phyloP scores from a whole-genome alignment of 2,797 vertebrate genomes.

The Diceros bicornis region DNA sequence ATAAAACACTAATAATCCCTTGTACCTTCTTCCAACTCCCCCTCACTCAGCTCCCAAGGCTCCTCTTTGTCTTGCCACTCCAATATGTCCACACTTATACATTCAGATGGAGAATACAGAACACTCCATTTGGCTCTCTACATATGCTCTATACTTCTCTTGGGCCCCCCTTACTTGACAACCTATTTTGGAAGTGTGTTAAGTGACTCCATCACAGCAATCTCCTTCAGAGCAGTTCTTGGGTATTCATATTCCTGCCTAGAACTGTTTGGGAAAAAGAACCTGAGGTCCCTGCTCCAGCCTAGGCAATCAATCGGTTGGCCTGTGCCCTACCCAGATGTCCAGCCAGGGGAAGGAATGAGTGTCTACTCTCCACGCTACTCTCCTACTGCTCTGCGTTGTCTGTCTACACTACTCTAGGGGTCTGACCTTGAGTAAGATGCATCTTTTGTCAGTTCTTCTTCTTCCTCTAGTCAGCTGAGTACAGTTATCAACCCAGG shows the following conservation, averaged over 20 bases:
- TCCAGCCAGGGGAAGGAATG: not conserved
- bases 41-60: not conserved
- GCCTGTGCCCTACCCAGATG: not conserved
- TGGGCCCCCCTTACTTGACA: not conserved
- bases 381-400: not conserved
- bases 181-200: not conserved
- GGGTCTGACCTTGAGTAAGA: not conserved
- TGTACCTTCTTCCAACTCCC: not conserved
- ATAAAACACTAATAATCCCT: slow-evolving; percentile 34
- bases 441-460: not conserved
- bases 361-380: not conserved
- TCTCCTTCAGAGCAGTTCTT: not conserved
- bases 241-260: not conserved
- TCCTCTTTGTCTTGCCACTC: not conserved
- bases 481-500: not conserved
- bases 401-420: not conserved
- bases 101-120: not conserved
- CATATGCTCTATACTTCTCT: not conserved
- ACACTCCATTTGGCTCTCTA: not conserved
- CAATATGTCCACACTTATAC: not conserved
- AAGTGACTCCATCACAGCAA: not conserved
- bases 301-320: not conserved
- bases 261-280: not conserved
- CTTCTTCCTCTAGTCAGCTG: not conserved
- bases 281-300: not conserved